These are phyloP conservation scores for Zoanthus gigantus DNA, from an alignment of 92 coral and sea anemone species.

Conservation along the genomic window DNA sequence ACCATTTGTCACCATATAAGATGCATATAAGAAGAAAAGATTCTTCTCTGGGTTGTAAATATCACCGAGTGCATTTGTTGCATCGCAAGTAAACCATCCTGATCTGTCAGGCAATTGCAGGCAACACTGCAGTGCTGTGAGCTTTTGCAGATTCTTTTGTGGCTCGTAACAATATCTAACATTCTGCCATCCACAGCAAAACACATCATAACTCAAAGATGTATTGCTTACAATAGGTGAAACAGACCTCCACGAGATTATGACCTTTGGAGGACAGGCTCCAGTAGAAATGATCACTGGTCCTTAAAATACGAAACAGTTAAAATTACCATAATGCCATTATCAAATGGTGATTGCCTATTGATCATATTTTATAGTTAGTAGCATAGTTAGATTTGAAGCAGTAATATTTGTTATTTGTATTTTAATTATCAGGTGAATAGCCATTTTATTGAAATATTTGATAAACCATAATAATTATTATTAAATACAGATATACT, in stretches of 20 bases:
- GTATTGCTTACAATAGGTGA: not conserved
- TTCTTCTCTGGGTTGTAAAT: not conserved
- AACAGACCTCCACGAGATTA: not conserved
- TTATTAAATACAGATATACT: no score
- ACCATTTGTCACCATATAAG: conserved; percentile 1
- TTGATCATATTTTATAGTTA: no score
- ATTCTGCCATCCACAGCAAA: not conserved
- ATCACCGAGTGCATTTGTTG: not conserved
- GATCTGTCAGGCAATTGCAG: not conserved
- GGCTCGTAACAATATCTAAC: not conserved
- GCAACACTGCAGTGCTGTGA: conserved; percentile 12
- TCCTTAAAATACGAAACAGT: not conserved
- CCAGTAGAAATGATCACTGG: conserved; percentile 9
- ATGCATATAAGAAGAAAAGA: not conserved
- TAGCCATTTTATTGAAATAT: no score
- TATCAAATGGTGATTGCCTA: no score
- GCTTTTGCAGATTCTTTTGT: not conserved
- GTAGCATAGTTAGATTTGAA: no score
- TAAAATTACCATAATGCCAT: not conserved
- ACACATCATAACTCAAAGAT: not conserved
- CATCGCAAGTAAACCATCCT: conserved; percentile 13
- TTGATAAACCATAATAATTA: no score
- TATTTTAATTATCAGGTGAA: no score
- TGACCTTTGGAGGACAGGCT: conserved; percentile 23
- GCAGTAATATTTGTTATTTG: no score